Evolutionary conservation across 2,888 invertebrate genomes (phyloP).

Genomic region (Cantharis flavilabris): DNA sequence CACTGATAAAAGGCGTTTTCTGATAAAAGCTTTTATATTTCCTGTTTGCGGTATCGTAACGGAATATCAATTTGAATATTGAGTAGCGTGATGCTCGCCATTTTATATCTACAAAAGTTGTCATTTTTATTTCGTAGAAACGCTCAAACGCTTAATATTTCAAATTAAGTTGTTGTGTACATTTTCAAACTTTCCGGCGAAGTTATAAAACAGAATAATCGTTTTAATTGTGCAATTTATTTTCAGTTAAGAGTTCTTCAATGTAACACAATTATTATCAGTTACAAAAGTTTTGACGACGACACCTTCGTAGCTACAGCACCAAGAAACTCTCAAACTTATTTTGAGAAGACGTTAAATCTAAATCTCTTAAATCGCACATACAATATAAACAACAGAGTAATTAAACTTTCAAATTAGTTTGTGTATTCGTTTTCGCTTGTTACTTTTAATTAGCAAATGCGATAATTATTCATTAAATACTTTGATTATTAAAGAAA

Average conservation of each 20-base stretch:
- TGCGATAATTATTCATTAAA: conserved; percentile 43
- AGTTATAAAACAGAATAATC: conserved; percentile 1
- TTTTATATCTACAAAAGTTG: conserved; percentile 18
- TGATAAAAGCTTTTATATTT: conserved; percentile 32
- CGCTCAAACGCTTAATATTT: not conserved
- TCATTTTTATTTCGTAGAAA: conserved; percentile 19
- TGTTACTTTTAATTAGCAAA: conserved; percentile 42
- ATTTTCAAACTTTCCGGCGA: not conserved
- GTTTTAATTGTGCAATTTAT: not conserved
- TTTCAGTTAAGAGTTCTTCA: not conserved
- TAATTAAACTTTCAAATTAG: conserved; percentile 40
- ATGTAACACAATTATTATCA: not conserved
- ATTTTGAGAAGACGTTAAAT: conserved; percentile 6
- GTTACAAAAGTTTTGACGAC: conserved; percentile 1
- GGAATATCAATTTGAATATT: conserved; percentile 32
- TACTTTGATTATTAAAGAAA: conserved; percentile 33
- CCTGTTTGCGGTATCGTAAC: conserved; percentile 30
- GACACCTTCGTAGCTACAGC: not conserved
- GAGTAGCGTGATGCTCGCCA: conserved; percentile 22
- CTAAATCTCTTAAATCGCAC: conserved; percentile 23
- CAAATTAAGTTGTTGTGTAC: not conserved
- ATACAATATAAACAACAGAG: conserved; percentile 31
- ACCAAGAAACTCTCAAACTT: not conserved
- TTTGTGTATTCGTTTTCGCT: conserved; percentile 40
- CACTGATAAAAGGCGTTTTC: conserved; percentile 31